Evolutionary conservation across 2,113 vertebrate species (phyloP).

Genomic region (Damaliscus lunatus): DNA sequence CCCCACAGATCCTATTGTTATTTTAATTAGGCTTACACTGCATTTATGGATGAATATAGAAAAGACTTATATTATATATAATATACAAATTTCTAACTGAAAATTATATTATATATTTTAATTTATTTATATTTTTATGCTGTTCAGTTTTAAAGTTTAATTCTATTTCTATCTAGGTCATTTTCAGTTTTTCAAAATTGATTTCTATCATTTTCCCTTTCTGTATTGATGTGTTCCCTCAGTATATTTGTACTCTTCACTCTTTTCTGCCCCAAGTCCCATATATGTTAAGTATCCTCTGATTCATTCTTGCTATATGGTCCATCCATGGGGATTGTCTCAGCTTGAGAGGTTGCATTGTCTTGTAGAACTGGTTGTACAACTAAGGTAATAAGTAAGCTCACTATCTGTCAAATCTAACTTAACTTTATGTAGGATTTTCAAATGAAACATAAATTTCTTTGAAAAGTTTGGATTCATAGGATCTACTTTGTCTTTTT

Average conservation of each 20-base stretch:
- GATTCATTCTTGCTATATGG: neutral
- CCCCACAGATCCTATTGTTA: neutral
- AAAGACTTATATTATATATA: neutral
- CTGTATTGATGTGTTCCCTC: neutral
- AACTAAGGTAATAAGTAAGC: neutral
- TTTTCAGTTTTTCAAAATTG: neutral
- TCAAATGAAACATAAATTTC: neutral
- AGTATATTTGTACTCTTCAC: neutral
- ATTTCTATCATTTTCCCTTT: neutral
- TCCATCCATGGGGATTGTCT: neutral
- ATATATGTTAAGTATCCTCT: constrained; percentile 2
- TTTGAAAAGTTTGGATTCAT: neutral
- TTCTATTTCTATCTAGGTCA: neutral
- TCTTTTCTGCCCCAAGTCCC: neutral
- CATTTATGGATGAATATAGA: neutral
- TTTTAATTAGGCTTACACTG: neutral
- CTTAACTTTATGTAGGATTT: constrained; percentile 11
- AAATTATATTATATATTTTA: neutral
- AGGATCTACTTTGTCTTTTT: neutral
- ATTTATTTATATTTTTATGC: neutral
- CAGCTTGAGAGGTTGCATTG: neutral
- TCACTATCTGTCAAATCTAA: neutral
- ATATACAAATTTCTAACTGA: constrained; percentile 17
- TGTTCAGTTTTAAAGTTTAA: neutral
- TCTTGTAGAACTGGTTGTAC: neutral